phyloP scores from a whole-genome alignment of 2,888 invertebrate species.

The Ferdinandea cuprea region DNA sequence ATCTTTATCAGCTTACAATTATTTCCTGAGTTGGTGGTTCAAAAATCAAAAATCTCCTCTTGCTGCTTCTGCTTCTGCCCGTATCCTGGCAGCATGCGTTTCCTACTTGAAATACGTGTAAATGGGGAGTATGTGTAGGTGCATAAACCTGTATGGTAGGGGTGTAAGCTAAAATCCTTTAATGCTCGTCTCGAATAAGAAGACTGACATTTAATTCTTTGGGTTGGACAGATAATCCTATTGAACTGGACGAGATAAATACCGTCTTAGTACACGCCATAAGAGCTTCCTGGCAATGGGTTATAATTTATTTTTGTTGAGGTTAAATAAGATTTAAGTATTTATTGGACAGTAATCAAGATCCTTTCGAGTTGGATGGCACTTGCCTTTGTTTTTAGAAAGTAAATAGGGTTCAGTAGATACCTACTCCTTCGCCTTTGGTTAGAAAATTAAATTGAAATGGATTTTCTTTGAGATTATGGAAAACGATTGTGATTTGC shows the following conservation, averaged over 20 bases:
- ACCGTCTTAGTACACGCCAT: slow-evolving; percentile 29
- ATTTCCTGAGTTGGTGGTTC: slow-evolving; percentile 9
- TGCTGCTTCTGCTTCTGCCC: slow-evolving; percentile 1
- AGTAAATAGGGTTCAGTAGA: not conserved
- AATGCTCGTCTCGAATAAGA: slow-evolving; percentile 8
- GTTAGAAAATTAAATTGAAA: too few relatives aligned
- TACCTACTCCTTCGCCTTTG: too few relatives aligned
- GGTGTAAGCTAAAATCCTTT: slow-evolving; percentile 4
- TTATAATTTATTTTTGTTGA: slow-evolving; percentile 37
- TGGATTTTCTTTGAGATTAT: too few relatives aligned
- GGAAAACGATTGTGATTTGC: too few relatives aligned
- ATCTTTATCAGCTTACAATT: slow-evolving; percentile 25
- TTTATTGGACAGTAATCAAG: too few relatives aligned
- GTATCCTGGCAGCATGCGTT: not conserved
- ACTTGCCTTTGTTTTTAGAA: not conserved
- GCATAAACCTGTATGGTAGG: slow-evolving; percentile 1
- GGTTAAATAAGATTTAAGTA: slow-evolving; percentile 55
- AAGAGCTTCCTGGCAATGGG: slow-evolving; percentile 36
- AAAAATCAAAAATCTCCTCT: slow-evolving; percentile 48
- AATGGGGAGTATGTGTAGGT: not conserved
- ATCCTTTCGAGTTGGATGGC: not conserved
- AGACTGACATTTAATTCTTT: slow-evolving; percentile 42
- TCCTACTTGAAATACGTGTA: not conserved
- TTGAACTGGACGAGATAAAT: slow-evolving; percentile 48
- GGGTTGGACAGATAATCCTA: slow-evolving; percentile 46